phyloP scores from a whole-genome alignment of 1,140 invertebrate genomes.

The Brachionus asplanchnoidis region DNA sequence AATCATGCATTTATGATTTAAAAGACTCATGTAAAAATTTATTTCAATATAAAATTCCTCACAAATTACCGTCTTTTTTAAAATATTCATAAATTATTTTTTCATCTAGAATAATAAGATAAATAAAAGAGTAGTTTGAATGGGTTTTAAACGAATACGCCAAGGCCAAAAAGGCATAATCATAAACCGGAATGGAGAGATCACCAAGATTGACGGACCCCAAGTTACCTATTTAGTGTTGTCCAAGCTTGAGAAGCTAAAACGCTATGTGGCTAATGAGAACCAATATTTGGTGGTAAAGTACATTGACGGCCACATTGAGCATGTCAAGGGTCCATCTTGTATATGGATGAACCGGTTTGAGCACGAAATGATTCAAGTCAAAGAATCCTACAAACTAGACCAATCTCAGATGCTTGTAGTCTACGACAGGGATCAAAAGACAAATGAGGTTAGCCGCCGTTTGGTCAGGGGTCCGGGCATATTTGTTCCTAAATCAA shows the following conservation, averaged over 20 bases:
- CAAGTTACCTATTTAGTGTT: constrained; percentile 50
- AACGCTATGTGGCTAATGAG: constrained; percentile 46
- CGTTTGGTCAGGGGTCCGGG: not conserved
- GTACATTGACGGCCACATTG: constrained; percentile 4
- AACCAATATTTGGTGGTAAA: constrained; percentile 47
- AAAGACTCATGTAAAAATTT: not conserved
- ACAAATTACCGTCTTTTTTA: constrained; percentile 28
- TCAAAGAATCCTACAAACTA: constrained; percentile 47
- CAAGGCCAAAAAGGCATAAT: constrained; percentile 52
- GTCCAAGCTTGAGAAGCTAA: constrained; percentile 48
- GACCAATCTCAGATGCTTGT: constrained; percentile 53
- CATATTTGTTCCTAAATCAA: constrained; percentile 37
- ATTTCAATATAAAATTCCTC: not conserved
- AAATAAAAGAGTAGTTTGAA: constrained; percentile 18
- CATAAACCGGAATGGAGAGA: constrained; percentile 49
- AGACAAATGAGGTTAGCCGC: constrained; percentile 45
- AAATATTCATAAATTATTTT: not conserved
- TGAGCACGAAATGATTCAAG: constrained; percentile 45
- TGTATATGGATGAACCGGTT: constrained; percentile 41
- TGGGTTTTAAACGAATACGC: constrained; percentile 51
- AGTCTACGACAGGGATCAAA: constrained; percentile 49
- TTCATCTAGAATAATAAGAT: not conserved
- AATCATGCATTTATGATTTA: constrained; percentile 31
- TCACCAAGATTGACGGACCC: constrained; percentile 48
- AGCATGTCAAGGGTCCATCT: not conserved